Base-by-base conservation (phyloP, 37 sponge, comb jelly and placozoan species). In the Sycon ciliatum region DNA sequence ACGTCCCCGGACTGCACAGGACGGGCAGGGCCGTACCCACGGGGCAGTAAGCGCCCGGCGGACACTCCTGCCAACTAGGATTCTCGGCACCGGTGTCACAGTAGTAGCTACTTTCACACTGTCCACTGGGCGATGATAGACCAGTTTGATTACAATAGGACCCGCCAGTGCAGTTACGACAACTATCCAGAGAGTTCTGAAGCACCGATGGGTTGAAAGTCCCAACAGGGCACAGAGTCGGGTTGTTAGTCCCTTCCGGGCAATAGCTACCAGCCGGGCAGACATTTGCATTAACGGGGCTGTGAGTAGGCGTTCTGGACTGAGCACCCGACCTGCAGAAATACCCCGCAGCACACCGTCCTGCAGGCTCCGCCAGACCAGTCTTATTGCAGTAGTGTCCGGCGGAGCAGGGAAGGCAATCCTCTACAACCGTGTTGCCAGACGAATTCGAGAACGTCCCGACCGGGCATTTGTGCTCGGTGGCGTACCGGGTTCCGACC, bases 71-170 rank as follows among this genome's bases (percentile, higher is more conserved):
- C 63, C 63, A 60, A 28, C 36, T 67, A 6, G 20, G 23, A 20
- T 5, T 72, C 18, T 56, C 38, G 3, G 69, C 61, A 32, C 30
- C 32, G n/a, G 9, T 16, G 13, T 57, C 58, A 30, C 78, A 77
- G 62, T 77, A 77, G 38, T 31, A 77, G 11, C 78, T 72, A 9
- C 72, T 72, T 27, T 71, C 39, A 62, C 78, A 77, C 22, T 27
- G 32, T 63, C 63, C 63, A 22, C 31, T 60, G 9, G 16, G 22
- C 7, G 27, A 30, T 22, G 32, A 22, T 9, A 60, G 26, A 75
- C 76, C 76, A 28, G 76, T 46, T 5, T 29, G 23, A 54, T 31
- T 72, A 58, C 78, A 77, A 36, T 75, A 73, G 33, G 26, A 73
- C 30, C 78, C 78, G 24, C 72, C 71, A 55, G 35, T 55, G 69